phyloP scores from a whole-genome alignment of 2,888 invertebrate species.

The Drosophila flavopinicola region DNA sequence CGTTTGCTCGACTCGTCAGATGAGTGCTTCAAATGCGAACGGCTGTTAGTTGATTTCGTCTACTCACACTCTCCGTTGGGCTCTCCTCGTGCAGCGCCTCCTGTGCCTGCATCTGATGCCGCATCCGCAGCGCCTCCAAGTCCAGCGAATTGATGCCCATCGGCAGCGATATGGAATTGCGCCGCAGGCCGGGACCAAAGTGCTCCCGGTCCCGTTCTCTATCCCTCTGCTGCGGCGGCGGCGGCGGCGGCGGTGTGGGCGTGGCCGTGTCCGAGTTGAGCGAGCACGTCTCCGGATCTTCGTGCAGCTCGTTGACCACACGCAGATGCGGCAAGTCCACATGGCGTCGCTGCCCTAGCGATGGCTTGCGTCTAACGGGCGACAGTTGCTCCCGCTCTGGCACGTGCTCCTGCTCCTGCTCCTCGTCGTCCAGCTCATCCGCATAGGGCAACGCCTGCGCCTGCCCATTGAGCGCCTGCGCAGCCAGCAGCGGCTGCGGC shows the following conservation, averaged over 20 bases:
- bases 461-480: conserved; percentile 55
- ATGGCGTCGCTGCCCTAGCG: conserved; percentile 56
- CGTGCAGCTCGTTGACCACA: conserved; percentile 56
- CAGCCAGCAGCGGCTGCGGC: conserved; percentile 38
- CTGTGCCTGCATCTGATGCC: conserved; percentile 80
- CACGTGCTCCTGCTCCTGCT: background rate
- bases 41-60: no score
- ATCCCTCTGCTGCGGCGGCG: conserved; percentile 10
- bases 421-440: conserved; percentile 41
- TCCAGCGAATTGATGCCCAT: conserved; percentile 88
- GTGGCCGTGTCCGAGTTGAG: background rate
- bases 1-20: no score
- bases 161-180: conserved; percentile 91
- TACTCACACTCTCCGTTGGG: conserved; percentile 76
- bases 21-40: no score
- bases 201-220: conserved; percentile 28
- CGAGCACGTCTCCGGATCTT: conserved; percentile 5
- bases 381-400: conserved; percentile 2
- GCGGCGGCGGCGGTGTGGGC: background rate
- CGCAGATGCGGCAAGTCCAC: conserved; percentile 62
- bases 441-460: conserved; percentile 53
- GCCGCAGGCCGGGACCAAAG: conserved; percentile 84
- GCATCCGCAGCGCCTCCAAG: conserved; percentile 86
- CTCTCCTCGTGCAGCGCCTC: conserved; percentile 77
- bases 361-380: conserved; percentile 24